Conservation (phyloP, 1,140 invertebrate genomes). For the Nebria ingens region DNA sequence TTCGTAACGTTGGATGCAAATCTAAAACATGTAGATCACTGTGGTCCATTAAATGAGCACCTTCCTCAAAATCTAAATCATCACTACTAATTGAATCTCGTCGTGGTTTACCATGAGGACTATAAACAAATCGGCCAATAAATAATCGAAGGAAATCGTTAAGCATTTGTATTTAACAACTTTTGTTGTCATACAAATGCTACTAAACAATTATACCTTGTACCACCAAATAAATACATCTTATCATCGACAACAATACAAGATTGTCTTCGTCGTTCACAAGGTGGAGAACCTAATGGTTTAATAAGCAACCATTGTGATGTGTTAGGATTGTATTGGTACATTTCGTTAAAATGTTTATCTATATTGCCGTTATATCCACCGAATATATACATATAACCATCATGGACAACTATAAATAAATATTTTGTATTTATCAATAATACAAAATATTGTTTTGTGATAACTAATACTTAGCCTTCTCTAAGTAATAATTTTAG, state of each 20-base stretch:
- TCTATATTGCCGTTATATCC: slow-evolving; percentile 68
- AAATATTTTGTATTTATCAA: slow-evolving; percentile 19
- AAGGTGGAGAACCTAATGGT: slow-evolving; percentile 48
- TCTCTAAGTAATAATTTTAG: too few relatives aligned
- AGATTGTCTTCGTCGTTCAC: slow-evolving; percentile 63
- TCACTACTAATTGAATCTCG: neutral
- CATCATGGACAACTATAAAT: slow-evolving; percentile 60
- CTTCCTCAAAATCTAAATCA: slow-evolving; percentile 22
- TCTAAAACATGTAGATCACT: slow-evolving; percentile 69
- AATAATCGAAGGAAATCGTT: slow-evolving; percentile 1
- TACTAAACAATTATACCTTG: slow-evolving; percentile 46
- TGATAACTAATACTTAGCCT: too few relatives aligned
- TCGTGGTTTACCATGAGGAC: slow-evolving; percentile 17
- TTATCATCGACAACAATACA: slow-evolving; percentile 59
- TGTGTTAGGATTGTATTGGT: slow-evolving; percentile 52
- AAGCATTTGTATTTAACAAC: slow-evolving; percentile 8
- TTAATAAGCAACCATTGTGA: slow-evolving; percentile 53
- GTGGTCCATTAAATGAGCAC: slow-evolving; percentile 52
- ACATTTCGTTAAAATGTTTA: slow-evolving; percentile 73
- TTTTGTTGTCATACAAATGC: too few relatives aligned
- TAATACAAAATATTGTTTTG: too few relatives aligned
- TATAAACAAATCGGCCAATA: slow-evolving; percentile 10
- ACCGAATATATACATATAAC: slow-evolving; percentile 75
- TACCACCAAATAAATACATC: slow-evolving; percentile 78
- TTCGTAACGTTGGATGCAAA: slow-evolving; percentile 59